These are phyloP conservation scores for Chloropsis hardwickii DNA, from an alignment of 2,113 vertebrate genomes.

Conservation along the genomic window DNA sequence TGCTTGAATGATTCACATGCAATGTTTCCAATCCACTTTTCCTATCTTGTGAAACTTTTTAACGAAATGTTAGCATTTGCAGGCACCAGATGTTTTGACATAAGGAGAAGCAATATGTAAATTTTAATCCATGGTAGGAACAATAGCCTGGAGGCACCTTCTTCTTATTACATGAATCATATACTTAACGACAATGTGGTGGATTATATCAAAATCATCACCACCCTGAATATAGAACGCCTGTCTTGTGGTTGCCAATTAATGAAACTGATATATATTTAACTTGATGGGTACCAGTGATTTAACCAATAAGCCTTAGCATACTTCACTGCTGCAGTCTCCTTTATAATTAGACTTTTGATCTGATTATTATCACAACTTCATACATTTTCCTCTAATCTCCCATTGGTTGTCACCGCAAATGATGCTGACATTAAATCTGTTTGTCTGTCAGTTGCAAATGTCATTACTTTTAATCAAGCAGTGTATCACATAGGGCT, in stretches of 20 bases:
- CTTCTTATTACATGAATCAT: slow-evolving; percentile 78
- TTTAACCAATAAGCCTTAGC: slow-evolving; percentile 50
- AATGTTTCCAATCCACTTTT: slow-evolving; percentile 72
- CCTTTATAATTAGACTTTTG: slow-evolving; percentile 41
- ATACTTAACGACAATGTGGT: slow-evolving; percentile 72
- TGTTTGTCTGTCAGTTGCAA: slow-evolving; percentile 11
- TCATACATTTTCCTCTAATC: slow-evolving; percentile 19
- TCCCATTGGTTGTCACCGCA: background rate
- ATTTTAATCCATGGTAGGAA: slow-evolving; percentile 77
- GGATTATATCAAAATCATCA: slow-evolving; percentile 70
- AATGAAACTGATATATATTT: slow-evolving; percentile 69
- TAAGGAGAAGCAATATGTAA: slow-evolving; percentile 80
- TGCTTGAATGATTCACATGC: slow-evolving; percentile 68
- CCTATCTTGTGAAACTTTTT: slow-evolving; percentile 73
- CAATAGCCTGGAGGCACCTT: slow-evolving; percentile 77
- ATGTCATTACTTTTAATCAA: slow-evolving; percentile 23
- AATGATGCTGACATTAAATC: background rate
- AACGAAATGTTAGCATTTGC: slow-evolving; percentile 75
- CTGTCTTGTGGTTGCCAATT: slow-evolving; percentile 71
- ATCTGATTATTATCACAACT: slow-evolving; percentile 36
- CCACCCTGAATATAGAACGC: slow-evolving; percentile 51
- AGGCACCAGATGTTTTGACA: slow-evolving; percentile 82
- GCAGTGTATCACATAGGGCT: background rate
- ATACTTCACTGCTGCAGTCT: slow-evolving; percentile 20
- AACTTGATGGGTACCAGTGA: slow-evolving; percentile 55